Evolutionary conservation across 1,140 invertebrate genomes (phyloP).

Genomic region (Hermetia illucens): DNA sequence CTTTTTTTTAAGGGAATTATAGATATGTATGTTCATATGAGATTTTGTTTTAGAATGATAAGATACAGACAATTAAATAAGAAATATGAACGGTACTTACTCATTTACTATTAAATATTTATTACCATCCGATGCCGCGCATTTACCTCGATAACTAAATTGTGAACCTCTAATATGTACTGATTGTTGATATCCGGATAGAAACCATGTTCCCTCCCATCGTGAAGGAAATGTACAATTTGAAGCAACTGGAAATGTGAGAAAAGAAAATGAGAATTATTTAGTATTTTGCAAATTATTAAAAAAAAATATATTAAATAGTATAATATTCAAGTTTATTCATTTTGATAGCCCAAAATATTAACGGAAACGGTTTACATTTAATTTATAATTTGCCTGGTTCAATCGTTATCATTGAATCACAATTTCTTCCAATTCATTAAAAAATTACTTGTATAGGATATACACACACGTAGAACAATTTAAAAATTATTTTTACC

Average conservation of each 20-base stretch:
- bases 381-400: too few species aligned
- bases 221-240: constrained; percentile 61
- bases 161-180: constrained; percentile 62
- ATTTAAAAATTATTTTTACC: too few species aligned
- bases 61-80: background rate
- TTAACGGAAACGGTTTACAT: too few species aligned
- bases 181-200: constrained; percentile 64
- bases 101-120: constrained; percentile 71
- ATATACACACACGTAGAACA: too few species aligned
- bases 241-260: constrained; percentile 33
- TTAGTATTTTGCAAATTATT: too few species aligned
- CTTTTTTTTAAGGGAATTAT: background rate
- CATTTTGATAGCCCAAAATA: too few species aligned
- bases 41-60: background rate
- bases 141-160: constrained; percentile 65
- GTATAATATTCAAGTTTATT: too few species aligned
- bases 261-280: too few species aligned
- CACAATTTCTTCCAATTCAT: too few species aligned
- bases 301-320: too few species aligned
- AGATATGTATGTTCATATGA: background rate
- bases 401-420: too few species aligned
- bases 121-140: constrained; percentile 63
- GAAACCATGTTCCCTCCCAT: constrained; percentile 75
- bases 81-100: constrained; percentile 39
- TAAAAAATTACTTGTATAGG: too few species aligned